Evolutionary conservation across 2,797 vertebrate species (phyloP), one percentile per base, ranked within the genome.

Genomic region (Heteromormyrus szaboi): DNA sequence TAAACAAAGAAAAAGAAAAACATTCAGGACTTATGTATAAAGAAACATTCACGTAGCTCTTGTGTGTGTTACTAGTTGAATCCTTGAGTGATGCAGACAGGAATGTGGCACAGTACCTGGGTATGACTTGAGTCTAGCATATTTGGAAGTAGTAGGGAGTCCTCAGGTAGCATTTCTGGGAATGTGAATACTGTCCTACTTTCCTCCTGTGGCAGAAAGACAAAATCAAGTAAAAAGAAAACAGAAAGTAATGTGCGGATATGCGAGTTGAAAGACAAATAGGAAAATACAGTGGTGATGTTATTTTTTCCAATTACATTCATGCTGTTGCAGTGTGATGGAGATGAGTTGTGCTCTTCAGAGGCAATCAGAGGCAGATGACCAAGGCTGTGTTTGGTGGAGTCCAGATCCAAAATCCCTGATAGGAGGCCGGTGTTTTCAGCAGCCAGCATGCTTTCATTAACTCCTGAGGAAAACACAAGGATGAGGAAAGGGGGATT

Each of bases 81-180:
- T 85, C 83, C 25, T 37, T 62, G 17, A 44, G 8, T 54, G 37
- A 22, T 62, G 51, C 12, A 41, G 37, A 44, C 51, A 87, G 25
- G 8, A 54, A 56, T 14, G 37, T 46, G 86, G 11, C 54, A 14
- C 37, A 62, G 8, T 56, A 87, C 86, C 51, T 56, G 53, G 33
- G 37, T 56, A 53, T 46, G 29, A 85, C 50, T 6, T 85, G 83
- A 85, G 50, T 25, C 83, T 53, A 48, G 11, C 12, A 29, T 14
- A 51, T 29, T 29, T 29, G 83, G 22, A 85, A 53, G n/a, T 8
- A 53, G 22, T 29, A 53, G 17, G n/a, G 11, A 68, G 29, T 41
- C 94, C 62, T 96, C 95, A 88, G 94, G 95, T 4, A 93, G 93
- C 46, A 94, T 92, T 25, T 93, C 92, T 87, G 93, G 93, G 87